Base-by-base conservation (phyloP, 2,888 invertebrate species). In the Pocota personata region DNA sequence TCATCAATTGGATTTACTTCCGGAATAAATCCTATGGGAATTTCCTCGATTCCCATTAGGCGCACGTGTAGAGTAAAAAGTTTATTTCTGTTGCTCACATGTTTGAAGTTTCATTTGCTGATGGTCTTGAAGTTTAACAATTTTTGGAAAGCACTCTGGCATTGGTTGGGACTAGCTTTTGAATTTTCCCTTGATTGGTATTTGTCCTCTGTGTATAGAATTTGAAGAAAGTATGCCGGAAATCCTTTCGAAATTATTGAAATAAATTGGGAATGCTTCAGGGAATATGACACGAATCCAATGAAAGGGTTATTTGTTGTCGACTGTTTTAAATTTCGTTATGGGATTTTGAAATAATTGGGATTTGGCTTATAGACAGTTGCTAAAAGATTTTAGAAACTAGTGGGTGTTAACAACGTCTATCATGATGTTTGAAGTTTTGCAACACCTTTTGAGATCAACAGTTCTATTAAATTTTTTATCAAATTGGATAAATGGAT, bases 1-100 rank as follows among this genome's bases (percentile, higher is more conserved):
- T 19, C 55, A 46, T 75, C 55, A 55, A 66, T 55, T 75, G 64
- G 43, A 75, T 75, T 64, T 75, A 66, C 46, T 75, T 75, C n/a
- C 30, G 19, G 58, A 14, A 58, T 24, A 58, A 37, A 35, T 58
- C 24, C 32, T 19, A 5, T 43, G 7, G 69, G 43, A 57, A 43
- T 57, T 19, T 55, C 4, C 40, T 40, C 24, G 7, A 27, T 16
- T 55, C 30, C 50, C 52, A 14, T 37, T 24, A 12, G 14, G 14
- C 27, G 27, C 40, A 43, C 40, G 40, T 60, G 27, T 4, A 24
- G n/a, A 35, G 35, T 14, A n/a, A 46, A 64, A 50, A 67, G 37
- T 37, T 66, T 66, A 24, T 10, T 37, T 27, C 30, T 27, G 67
- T 69, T 69, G 19, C 40, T 69, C 37, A 55, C 52, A 30, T 52